phyloP scores from a whole-genome alignment of 2,797 vertebrate genomes.

The Aldrovandia affinis region DNA sequence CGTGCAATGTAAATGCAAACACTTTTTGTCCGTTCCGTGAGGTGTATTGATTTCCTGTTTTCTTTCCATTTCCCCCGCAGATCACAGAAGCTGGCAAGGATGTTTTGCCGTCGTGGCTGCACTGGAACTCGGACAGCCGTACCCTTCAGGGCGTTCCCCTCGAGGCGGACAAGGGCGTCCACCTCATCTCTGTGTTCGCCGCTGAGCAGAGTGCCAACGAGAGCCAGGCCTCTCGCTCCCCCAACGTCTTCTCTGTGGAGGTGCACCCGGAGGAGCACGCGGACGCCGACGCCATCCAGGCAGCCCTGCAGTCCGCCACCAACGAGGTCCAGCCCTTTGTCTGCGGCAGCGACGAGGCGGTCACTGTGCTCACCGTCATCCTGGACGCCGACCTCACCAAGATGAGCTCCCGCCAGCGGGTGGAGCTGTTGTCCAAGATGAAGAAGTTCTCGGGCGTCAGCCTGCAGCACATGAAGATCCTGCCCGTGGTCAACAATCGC shows the following conservation, averaged over 20 bases:
- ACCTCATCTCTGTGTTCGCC: constrained; percentile 84
- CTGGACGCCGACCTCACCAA: constrained; percentile 94
- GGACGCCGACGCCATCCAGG: constrained; percentile 80
- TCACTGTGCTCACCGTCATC: constrained; percentile 92
- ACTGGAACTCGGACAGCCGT: constrained; percentile 80
- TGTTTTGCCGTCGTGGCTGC: constrained; percentile 87
- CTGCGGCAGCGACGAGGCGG: constrained; percentile 83
- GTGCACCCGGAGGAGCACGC: constrained; percentile 90
- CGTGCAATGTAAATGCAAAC: neutral
- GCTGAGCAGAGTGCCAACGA: constrained; percentile 70
- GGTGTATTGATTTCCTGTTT: constrained; percentile 7
- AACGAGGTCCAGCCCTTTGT: constrained; percentile 74
- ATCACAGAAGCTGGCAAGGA: constrained; percentile 87
- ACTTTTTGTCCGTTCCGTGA: no score
- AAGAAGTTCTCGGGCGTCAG: constrained; percentile 86
- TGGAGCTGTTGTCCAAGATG: constrained; percentile 83
- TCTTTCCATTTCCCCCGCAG: constrained; percentile 62
- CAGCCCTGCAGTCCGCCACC: constrained; percentile 68
- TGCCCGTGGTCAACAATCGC: constrained; percentile 93
- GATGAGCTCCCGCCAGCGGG: constrained; percentile 88
- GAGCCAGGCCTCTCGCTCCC: constrained; percentile 73
- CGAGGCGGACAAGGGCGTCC: constrained; percentile 90
- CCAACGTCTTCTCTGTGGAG: constrained; percentile 87
- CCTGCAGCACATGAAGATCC: constrained; percentile 86
- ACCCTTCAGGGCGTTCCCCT: constrained; percentile 89